phyloP scores from a whole-genome alignment of 2,888 invertebrate genomes.

The Trissolcus japonicus region DNA sequence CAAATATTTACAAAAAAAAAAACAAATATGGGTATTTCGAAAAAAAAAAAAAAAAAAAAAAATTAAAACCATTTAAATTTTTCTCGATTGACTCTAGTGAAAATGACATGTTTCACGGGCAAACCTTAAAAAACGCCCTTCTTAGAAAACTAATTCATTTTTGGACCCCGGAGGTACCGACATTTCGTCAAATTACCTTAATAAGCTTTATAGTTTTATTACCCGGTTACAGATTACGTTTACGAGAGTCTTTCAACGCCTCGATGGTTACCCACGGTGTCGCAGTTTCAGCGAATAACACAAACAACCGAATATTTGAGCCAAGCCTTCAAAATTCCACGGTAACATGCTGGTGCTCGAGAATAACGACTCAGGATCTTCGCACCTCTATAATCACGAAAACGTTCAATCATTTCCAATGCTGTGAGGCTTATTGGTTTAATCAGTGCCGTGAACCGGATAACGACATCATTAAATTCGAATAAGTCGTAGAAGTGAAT shows the following conservation, averaged over 20 bases:
- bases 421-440: conserved; percentile 7
- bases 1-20: too few relatives aligned
- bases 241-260: conserved; percentile 63
- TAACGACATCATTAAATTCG: conserved; percentile 47
- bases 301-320: conserved; percentile 22
- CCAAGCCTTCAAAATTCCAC: conserved; percentile 47
- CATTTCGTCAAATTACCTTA: conserved; percentile 63
- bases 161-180: conserved; percentile 35
- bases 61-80: neutral
- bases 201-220: conserved; percentile 74
- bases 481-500: conserved; percentile 27
- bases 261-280: conserved; percentile 50
- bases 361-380: conserved; percentile 45
- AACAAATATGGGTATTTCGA: too few relatives aligned
- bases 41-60: too few relatives aligned
- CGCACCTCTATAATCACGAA: conserved; percentile 54
- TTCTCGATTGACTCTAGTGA: neutral
- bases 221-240: conserved; percentile 74
- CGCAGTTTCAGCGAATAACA: conserved; percentile 62
- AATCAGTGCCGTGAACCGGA: conserved; percentile 22
- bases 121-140: conserved; percentile 17
- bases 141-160: conserved; percentile 37
- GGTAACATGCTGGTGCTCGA: conserved; percentile 16
- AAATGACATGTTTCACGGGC: neutral
- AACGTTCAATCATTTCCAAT: conserved; percentile 30